Evolutionary conservation across 2,888 invertebrate genomes (phyloP).

Genomic region (Melanargia galathea): DNA sequence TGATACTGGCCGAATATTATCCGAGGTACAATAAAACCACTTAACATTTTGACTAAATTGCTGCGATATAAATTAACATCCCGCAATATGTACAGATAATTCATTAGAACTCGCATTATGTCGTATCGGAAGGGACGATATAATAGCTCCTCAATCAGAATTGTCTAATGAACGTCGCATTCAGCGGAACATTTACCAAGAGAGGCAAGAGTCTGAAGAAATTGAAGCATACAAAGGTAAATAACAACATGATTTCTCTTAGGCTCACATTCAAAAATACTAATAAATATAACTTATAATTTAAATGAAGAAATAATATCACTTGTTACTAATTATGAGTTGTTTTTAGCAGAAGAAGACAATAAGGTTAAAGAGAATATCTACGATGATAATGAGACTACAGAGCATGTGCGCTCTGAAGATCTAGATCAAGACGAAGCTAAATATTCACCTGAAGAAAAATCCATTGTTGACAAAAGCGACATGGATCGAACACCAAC

Average conservation of each 20-base stretch:
- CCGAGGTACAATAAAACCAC: too few species aligned
- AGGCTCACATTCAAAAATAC: not conserved
- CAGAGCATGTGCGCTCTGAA: slow-evolving; percentile 64
- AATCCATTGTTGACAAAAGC: slow-evolving; percentile 86
- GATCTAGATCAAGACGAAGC: slow-evolving; percentile 84
- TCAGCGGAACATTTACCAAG: slow-evolving; percentile 79
- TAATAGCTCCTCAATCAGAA: slow-evolving; percentile 91
- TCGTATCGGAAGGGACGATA: slow-evolving; percentile 94
- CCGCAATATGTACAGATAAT: slow-evolving; percentile 68
- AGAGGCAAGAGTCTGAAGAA: slow-evolving; percentile 78
- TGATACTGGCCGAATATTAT: too few species aligned
- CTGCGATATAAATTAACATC: not conserved
- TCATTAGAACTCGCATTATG: slow-evolving; percentile 92
- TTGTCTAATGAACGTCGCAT: slow-evolving; percentile 79
- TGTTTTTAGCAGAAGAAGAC: slow-evolving; percentile 70
- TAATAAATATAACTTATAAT: not conserved
- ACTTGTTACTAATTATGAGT: not conserved
- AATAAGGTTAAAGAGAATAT: slow-evolving; percentile 75
- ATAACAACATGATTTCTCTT: not conserved
- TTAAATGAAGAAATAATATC: too few species aligned
- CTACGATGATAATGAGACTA: slow-evolving; percentile 65
- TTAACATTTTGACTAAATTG: too few species aligned
- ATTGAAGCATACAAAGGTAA: slow-evolving; percentile 79
- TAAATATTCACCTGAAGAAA: slow-evolving; percentile 91
- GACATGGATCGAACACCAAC: slow-evolving; percentile 80